A percentile compares a stretch with the other conserved stretches of the same genome.
These are phyloP conservation scores for Zapornia atra DNA, from an alignment of 2,113 vertebrate genomes.

Conservation along the genomic window DNA sequence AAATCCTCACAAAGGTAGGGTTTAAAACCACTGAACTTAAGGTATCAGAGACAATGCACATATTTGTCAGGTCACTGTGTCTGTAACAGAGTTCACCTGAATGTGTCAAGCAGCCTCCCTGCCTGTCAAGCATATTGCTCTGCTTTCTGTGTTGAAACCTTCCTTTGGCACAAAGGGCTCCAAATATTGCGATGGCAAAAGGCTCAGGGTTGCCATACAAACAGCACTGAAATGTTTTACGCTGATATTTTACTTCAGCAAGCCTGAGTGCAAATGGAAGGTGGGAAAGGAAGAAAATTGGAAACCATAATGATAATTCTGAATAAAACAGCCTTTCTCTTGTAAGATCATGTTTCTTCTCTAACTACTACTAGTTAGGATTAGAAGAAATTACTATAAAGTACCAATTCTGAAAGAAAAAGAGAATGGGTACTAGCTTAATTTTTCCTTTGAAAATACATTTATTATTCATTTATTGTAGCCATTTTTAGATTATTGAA, in stretches of 20 bases:
- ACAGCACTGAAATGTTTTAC: not conserved
- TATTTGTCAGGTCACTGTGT: conserved; percentile 25
- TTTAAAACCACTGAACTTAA: conserved; percentile 55
- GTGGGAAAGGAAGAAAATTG: not conserved
- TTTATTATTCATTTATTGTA: not conserved
- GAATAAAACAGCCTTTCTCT: not conserved
- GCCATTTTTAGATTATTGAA: not conserved
- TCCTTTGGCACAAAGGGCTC: not conserved
- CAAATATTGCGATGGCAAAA: not conserved
- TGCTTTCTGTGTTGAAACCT: conserved; percentile 5
- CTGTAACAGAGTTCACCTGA: conserved; percentile 13
- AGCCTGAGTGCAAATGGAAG: not conserved
- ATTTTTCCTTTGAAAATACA: not conserved
- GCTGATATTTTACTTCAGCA: not conserved
- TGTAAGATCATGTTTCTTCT: not conserved
- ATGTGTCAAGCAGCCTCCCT: not conserved
- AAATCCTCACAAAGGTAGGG: conserved; percentile 46
- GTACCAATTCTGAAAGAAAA: not conserved
- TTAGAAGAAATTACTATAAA: not conserved
- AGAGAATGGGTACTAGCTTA: not conserved
- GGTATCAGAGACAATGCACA: not conserved
- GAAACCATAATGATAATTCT: not conserved
- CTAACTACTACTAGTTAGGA: not conserved
- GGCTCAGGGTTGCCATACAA: not conserved
- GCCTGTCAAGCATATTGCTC: not conserved